Evolutionary conservation across 2,113 vertebrate species (phyloP), one percentile per base, ranked within the genome.

Genomic region (Microcebus jonahi): DNA sequence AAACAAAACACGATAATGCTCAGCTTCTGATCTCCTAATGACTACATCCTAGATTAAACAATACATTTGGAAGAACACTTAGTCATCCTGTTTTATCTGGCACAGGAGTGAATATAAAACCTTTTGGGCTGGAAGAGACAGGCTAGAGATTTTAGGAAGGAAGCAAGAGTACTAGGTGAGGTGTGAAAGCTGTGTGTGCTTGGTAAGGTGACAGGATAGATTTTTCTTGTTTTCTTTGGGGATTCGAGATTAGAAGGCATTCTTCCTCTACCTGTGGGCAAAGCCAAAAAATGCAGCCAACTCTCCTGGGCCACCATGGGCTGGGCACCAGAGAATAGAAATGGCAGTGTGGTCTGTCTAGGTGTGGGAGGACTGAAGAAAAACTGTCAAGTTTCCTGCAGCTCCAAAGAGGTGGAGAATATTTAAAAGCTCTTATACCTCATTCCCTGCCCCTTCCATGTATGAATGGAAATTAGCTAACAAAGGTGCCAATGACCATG

Each of bases 51-150:
- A 95, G 92, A 75, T 93, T 96, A 94, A 89, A 82, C 23, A 86
- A 93, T 75, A 81, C 1, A n/a, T 82, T 57, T 96, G 67, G 59
- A 95, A 86, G 61, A 81, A 68, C 75, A 71, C 14, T 67, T 85
- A 39, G 12, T 31, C 82, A 25, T 91, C 50, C 45, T 95, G 76
- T 97, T 97, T 97, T 86, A 94, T 57, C 91, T 95, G 95, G 67
- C 85, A 94, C 79, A 55, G 17, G 36, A 82, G 53, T 71, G n/a
- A 91, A 82, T 45, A n/a, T 75, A 71, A 92, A 86, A 73, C 15
- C 61, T 42, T 63, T 65, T 96, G 31, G 67, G 27, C 39, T 86
- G 31, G 42, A 92, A 63, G 65, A 77, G 53, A 88, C 31, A 95
- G 59, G 39, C 36, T 70, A 68, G 61, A 91, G 45, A 70, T 86